Conservation (phyloP, 2,113 vertebrate species). For the Phalacrocorax brasilianus region DNA sequence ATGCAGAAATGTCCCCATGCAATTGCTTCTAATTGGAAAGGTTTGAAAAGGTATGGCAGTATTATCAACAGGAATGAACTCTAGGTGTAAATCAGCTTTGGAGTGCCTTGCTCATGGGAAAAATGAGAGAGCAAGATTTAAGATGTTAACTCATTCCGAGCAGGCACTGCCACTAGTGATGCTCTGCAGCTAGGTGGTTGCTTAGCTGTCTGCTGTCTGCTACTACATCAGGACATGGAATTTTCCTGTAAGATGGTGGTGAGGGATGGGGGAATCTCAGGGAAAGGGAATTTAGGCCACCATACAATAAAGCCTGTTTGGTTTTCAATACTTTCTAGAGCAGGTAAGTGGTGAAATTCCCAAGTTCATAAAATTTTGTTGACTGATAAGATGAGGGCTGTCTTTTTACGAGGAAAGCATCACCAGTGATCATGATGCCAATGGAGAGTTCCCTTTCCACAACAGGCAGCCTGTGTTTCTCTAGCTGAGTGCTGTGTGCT, state of each 20-base stretch:
- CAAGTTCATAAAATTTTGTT: neutral
- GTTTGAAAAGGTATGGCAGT: neutral
- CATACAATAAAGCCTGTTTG: neutral
- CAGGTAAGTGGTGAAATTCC: neutral
- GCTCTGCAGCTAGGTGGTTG: neutral
- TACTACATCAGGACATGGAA: neutral
- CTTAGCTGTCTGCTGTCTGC: neutral
- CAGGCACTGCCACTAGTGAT: neutral
- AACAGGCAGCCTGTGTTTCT: neutral
- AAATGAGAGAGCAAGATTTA: neutral
- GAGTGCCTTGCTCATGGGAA: neutral
- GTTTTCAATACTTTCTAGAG: neutral
- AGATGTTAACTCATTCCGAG: slow-evolving; percentile 35
- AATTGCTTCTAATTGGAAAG: neutral
- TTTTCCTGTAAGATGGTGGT: neutral
- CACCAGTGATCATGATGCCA: neutral
- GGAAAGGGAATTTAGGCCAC: neutral
- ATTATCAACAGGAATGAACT: neutral
- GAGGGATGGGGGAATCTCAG: neutral
- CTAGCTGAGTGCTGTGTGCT: neutral
- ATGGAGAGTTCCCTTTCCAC: neutral
- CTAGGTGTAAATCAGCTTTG: neutral
- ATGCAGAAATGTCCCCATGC: neutral
- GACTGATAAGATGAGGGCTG: neutral
- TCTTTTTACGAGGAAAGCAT: neutral